Evolutionary conservation across 1,140 invertebrate species (phyloP).

Genomic region (Saccostrea echinata): DNA sequence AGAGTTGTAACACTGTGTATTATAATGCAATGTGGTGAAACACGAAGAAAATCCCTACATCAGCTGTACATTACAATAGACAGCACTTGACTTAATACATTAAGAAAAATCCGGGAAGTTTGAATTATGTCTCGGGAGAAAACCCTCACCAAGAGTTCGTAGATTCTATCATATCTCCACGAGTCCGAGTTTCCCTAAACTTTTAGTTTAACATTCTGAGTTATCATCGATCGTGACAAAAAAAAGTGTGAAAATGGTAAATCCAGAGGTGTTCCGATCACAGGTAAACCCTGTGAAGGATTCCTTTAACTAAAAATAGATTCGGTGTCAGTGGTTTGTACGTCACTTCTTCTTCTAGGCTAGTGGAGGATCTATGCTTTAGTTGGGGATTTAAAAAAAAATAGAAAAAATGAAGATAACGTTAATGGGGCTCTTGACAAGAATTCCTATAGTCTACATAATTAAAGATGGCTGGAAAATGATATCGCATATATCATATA

Average conservation of each 20-base stretch:
- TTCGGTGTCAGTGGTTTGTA: too few relatives aligned
- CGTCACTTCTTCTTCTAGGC: too few relatives aligned
- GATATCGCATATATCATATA: too few relatives aligned
- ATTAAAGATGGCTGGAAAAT: too few relatives aligned
- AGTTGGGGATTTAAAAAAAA: too few relatives aligned
- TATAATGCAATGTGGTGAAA: not conserved
- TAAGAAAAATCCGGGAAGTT: not conserved
- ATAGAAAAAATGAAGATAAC: too few relatives aligned
- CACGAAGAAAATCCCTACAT: not conserved
- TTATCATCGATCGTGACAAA: conserved; percentile 25
- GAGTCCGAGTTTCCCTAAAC: not conserved
- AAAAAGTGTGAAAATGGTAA: conserved; percentile 14
- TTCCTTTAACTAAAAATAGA: not conserved
- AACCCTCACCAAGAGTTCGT: not conserved
- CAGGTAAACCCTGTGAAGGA: conserved; percentile 27
- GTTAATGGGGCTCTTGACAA: too few relatives aligned
- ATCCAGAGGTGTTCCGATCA: conserved; percentile 23
- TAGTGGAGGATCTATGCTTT: too few relatives aligned
- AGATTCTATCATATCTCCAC: conserved; percentile 5
- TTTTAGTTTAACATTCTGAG: too few relatives aligned
- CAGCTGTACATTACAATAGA: not conserved
- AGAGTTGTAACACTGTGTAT: not conserved
- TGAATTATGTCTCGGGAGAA: not conserved
- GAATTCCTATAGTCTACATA: too few relatives aligned
- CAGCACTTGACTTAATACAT: not conserved